Percentiles rank a stretch among this genome's conserved stretches.
Evolutionary conservation across 2,113 vertebrate species (phyloP).

Genomic region (Halcyon malimbica): DNA sequence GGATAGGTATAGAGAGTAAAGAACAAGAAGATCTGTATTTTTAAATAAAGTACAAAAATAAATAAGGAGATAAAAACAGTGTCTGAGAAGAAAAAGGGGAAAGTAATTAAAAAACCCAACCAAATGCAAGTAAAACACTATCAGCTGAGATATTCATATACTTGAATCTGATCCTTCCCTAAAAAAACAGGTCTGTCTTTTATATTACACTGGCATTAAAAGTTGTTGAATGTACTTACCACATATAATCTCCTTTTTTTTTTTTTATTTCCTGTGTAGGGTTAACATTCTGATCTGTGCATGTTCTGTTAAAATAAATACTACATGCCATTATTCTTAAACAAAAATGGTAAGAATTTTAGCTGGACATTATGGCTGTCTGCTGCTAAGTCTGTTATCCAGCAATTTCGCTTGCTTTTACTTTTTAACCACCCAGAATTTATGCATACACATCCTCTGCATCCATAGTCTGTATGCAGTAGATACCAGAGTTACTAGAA

Average conservation of each 20-base stretch:
- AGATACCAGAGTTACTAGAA: background rate
- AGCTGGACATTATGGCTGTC: background rate
- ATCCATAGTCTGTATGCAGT: background rate
- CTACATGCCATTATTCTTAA: background rate
- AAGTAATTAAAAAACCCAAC: background rate
- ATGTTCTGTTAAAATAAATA: constrained; percentile 10
- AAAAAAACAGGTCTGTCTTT: background rate
- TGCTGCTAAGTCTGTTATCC: background rate
- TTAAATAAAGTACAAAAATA: background rate
- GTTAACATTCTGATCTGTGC: background rate
- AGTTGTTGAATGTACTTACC: background rate
- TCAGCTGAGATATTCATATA: background rate
- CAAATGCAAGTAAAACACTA: background rate
- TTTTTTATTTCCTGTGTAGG: background rate
- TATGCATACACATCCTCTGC: background rate
- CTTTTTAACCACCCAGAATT: background rate
- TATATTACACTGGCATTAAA: background rate
- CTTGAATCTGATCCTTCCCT: background rate
- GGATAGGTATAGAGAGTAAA: background rate
- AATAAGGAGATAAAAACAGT: background rate
- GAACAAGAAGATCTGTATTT: background rate
- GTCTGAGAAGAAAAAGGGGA: background rate
- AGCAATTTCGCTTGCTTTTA: background rate
- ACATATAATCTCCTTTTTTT: background rate
- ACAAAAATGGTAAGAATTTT: constrained; percentile 3